Evolutionary conservation across 2,797 vertebrate genomes (phyloP).

Genomic region (Dicrostonyx torquatus): DNA sequence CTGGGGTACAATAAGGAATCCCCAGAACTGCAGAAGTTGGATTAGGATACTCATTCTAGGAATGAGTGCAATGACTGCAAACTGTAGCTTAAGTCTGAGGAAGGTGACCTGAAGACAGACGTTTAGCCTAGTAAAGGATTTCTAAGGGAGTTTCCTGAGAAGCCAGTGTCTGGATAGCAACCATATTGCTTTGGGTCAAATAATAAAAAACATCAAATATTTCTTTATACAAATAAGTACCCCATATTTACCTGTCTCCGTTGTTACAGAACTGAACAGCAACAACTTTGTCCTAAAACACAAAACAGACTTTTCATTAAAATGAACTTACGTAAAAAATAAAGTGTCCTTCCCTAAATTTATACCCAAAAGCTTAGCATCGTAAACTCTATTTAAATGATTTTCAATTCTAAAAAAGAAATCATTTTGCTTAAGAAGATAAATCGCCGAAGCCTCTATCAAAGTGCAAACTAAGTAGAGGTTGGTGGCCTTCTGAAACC

Average conservation of each 20-base stretch:
- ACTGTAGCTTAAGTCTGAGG: neutral
- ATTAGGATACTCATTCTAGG: neutral
- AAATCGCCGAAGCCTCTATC: conserved; percentile 6
- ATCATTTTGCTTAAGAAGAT: neutral
- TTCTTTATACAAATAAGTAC: conserved; percentile 48
- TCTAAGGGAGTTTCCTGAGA: neutral
- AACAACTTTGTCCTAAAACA: conserved; percentile 96
- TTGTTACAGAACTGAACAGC: conserved; percentile 99
- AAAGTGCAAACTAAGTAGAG: conserved; percentile 31
- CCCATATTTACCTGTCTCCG: conserved; percentile 92
- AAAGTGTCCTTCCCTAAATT: conserved; percentile 45
- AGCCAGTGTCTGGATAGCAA: neutral
- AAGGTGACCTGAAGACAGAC: neutral
- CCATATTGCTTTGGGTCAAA: conserved; percentile 4
- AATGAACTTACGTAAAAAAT: conserved; percentile 57
- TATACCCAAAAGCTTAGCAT: conserved; percentile 25
- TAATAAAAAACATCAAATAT: conserved; percentile 19
- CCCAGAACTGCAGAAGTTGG: neutral
- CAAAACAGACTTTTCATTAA: conserved; percentile 72
- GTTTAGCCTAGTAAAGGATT: neutral
- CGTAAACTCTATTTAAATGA: conserved; percentile 3
- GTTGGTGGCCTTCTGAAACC: conserved; percentile 54
- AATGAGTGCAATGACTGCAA: neutral
- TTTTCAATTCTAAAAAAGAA: neutral
- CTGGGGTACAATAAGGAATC: neutral